Conservation (phyloP, 2,113 vertebrate genomes). For the Melanocharis versteri region DNA sequence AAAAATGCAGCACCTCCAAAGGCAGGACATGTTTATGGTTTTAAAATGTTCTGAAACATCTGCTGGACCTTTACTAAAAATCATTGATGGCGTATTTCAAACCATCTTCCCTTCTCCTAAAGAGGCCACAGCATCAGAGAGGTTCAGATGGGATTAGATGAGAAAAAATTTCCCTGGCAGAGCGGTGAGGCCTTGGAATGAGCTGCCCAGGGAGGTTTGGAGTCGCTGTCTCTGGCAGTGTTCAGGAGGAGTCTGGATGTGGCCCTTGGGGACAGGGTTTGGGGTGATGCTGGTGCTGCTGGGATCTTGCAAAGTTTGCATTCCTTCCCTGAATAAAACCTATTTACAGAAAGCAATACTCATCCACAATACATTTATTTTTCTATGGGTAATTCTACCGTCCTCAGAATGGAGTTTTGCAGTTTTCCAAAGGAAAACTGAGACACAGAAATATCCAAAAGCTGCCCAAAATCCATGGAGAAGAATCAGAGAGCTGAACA, state of each 20-base stretch:
- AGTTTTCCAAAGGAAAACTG: not conserved
- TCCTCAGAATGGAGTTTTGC: not conserved
- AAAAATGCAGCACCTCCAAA: not conserved
- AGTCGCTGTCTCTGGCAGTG: not conserved
- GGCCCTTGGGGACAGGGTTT: not conserved
- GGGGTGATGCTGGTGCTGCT: not conserved
- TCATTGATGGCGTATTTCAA: not conserved
- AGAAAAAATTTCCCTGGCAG: not conserved
- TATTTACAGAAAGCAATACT: not conserved
- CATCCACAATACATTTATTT: not conserved
- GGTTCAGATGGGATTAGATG: no score
- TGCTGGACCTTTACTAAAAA: not conserved
- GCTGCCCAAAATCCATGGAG: not conserved
- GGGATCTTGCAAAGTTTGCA: not conserved
- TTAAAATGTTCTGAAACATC: not conserved
- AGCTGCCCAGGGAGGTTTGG: not conserved
- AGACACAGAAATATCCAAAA: not conserved
- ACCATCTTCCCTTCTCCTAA: not conserved
- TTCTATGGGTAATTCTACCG: not conserved
- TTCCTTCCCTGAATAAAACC: not conserved
- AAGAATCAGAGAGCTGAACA: not conserved
- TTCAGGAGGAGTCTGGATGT: not conserved
- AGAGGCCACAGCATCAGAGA: not conserved
- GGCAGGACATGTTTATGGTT: accelerated
- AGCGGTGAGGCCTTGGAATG: not conserved